Percentiles rank a stretch among this genome's conserved stretches.
These are phyloP conservation scores for Gopherus flavomarginatus DNA, from an alignment of 2,113 vertebrate genomes.

Conservation along the genomic window DNA sequence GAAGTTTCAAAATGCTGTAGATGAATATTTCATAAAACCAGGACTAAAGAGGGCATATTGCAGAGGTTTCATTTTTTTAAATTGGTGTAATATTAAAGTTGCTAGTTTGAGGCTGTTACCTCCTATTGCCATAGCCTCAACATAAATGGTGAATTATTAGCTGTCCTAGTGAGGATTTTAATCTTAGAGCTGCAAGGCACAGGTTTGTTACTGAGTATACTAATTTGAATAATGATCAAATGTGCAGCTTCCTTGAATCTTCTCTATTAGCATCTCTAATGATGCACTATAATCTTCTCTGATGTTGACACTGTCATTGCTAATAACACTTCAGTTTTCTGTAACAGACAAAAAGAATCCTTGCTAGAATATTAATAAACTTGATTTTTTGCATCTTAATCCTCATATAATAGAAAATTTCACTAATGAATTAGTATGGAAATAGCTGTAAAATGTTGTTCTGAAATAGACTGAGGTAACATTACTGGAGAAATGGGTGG, in stretches of 20 bases:
- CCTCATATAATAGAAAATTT: neutral
- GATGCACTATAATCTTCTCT: constrained; percentile 18
- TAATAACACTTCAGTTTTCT: neutral
- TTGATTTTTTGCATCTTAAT: neutral
- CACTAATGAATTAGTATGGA: neutral
- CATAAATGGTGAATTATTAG: neutral
- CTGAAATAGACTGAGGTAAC: neutral
- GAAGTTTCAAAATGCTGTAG: neutral
- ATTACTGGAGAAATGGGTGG: neutral
- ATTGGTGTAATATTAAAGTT: neutral
- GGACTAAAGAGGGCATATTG: neutral
- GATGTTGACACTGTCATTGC: neutral
- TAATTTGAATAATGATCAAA: constrained; percentile 12
- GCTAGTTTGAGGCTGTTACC: neutral
- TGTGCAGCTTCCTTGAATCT: constrained; percentile 5
- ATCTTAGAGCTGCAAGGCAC: neutral
- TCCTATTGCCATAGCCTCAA: neutral
- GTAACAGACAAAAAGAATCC: neutral
- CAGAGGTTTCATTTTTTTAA: neutral
- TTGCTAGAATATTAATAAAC: neutral
- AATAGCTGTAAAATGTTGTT: neutral
- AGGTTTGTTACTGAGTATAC: neutral
- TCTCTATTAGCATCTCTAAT: constrained; percentile 40
- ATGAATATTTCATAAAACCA: neutral
- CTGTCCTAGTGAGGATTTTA: constrained; percentile 10